Evolutionary conservation across 2,888 invertebrate species (phyloP).

Genomic region (Pteria penguin): DNA sequence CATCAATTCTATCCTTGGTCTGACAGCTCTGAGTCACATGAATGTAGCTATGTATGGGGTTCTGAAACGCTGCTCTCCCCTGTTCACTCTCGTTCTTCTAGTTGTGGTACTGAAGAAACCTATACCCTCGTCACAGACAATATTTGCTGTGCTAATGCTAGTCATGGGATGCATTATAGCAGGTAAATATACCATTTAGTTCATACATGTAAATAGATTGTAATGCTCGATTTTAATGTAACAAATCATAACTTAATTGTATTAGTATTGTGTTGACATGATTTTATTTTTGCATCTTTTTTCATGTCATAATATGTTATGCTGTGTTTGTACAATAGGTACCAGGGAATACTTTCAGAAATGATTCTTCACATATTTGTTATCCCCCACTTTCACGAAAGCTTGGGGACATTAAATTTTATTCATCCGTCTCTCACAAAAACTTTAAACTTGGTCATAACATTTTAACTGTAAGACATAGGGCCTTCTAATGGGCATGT

Average conservation of each 20-base stretch:
- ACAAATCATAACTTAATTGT: background rate
- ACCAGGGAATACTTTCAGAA: too few relatives aligned
- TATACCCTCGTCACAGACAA: conserved; percentile 70
- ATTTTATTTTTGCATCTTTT: too few relatives aligned
- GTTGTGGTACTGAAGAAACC: conserved; percentile 78
- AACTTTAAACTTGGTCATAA: too few relatives aligned
- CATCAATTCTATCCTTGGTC: conserved; percentile 80
- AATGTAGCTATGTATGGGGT: conserved; percentile 83
- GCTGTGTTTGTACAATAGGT: too few relatives aligned
- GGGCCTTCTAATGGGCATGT: too few relatives aligned
- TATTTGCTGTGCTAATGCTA: conserved; percentile 76
- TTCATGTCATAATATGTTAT: too few relatives aligned
- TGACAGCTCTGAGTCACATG: conserved; percentile 82
- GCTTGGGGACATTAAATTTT: too few relatives aligned
- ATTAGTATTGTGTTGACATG: too few relatives aligned
- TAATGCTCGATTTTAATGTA: background rate
- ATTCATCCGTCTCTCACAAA: too few relatives aligned
- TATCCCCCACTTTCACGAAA: too few relatives aligned
- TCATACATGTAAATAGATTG: background rate
- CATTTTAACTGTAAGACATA: too few relatives aligned
- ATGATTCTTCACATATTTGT: too few relatives aligned
- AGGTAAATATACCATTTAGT: conserved; percentile 73
- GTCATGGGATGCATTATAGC: conserved; percentile 80
- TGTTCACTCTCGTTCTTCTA: conserved; percentile 79
- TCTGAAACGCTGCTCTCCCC: conserved; percentile 81